phyloP scores from a whole-genome alignment of 2,113 vertebrate genomes.

The Thamnophis sirtalis region DNA sequence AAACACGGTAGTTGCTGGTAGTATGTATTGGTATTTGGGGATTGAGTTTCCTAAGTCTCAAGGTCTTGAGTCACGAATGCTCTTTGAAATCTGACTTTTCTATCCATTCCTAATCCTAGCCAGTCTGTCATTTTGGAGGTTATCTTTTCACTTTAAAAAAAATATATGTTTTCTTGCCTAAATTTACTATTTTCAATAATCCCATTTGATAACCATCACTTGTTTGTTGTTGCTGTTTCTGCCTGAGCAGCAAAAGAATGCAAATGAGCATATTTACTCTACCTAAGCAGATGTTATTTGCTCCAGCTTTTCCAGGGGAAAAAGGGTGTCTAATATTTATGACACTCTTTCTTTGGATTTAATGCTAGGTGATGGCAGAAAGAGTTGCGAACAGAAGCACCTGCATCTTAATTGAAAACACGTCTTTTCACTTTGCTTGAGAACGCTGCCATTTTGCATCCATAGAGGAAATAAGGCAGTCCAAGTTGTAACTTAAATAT shows the following conservation, averaged over 20 bases:
- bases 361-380: neutral
- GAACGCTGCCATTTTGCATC: neutral
- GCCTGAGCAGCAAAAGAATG: neutral
- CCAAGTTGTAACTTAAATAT: neutral
- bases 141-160: neutral
- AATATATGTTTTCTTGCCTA: neutral
- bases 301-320: neutral
- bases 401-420: conserved; percentile 3
- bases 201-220: neutral
- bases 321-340: neutral
- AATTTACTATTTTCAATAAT: neutral
- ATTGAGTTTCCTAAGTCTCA: neutral
- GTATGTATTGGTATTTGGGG: neutral
- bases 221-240: neutral
- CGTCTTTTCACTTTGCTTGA: neutral
- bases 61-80: neutral
- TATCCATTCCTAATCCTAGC: neutral
- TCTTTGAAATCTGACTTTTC: neutral
- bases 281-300: neutral
- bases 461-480: neutral
- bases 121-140: neutral
- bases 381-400: neutral
- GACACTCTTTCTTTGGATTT: neutral
- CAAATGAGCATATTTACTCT: neutral
- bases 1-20: neutral